Percentiles rank a stretch among this genome's conserved stretches.
Evolutionary conservation across 2,113 vertebrate genomes (phyloP).

Genomic region (Psilopogon haemacephalus): DNA sequence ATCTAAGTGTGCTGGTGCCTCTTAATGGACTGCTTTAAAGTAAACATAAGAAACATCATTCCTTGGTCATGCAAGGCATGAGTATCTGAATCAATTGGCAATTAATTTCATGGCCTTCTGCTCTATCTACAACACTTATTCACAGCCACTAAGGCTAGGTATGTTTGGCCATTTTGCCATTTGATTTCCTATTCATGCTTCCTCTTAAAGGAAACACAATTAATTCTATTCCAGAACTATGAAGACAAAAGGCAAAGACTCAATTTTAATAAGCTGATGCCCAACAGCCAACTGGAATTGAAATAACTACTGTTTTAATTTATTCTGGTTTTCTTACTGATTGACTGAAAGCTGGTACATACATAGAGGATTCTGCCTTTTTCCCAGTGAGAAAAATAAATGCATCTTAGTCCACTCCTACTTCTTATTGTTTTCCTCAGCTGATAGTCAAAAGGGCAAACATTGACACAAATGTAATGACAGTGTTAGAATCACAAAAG

Average conservation of each 20-base stretch:
- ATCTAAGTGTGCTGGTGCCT: too few species aligned
- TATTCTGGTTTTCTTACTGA: neutral
- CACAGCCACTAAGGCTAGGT: neutral
- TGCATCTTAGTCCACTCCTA: neutral
- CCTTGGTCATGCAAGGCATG: fast-evolving
- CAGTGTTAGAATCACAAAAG: neutral
- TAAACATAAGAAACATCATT: neutral
- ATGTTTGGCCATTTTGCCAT: neutral
- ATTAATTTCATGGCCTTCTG: neutral
- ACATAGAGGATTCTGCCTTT: neutral
- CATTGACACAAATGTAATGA: neutral
- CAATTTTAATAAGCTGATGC: neutral
- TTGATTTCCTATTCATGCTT: neutral
- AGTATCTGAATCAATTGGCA: neutral
- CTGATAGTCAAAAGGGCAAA: neutral
- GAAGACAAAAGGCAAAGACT: neutral
- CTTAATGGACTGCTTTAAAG: neutral
- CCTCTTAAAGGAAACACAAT: neutral
- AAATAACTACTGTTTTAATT: neutral
- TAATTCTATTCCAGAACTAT: neutral
- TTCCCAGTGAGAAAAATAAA: neutral
- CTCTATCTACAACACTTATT: fast-evolving
- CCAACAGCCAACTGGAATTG: neutral
- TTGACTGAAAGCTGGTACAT: neutral
- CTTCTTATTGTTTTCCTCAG: neutral